phyloP scores from a whole-genome alignment of 2,113 vertebrate species.

The Cariama cristata region DNA sequence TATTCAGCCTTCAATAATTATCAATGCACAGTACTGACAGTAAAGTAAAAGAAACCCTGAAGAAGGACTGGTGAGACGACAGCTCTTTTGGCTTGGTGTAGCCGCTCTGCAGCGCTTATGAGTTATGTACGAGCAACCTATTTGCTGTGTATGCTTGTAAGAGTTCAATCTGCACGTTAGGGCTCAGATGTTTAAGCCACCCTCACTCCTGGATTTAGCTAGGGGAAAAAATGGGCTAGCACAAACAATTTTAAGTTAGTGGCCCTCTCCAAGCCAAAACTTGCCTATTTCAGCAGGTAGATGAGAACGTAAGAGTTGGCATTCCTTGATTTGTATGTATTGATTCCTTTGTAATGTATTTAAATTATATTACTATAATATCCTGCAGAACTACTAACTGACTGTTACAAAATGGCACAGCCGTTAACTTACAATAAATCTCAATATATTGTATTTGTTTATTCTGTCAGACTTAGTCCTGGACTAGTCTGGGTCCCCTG shows the following conservation, averaged over 20 bases:
- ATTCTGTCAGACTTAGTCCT: neutral
- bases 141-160: neutral
- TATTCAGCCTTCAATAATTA: neutral
- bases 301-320: neutral
- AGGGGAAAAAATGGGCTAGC: fast-evolving
- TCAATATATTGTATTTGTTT: neutral
- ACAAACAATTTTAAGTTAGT: neutral
- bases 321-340: neutral
- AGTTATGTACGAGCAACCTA: too few relatives aligned
- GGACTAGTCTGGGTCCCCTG: too few relatives aligned
- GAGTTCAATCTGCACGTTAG: neutral
- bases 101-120: too few relatives aligned
- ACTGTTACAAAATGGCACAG: neutral
- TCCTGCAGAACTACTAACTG: neutral
- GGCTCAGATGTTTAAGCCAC: neutral
- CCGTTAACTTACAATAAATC: neutral
- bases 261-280: neutral
- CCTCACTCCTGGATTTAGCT: neutral
- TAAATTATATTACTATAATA: neutral
- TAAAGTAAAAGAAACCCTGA: neutral
- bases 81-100: neutral
- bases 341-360: neutral
- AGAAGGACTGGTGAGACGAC: neutral
- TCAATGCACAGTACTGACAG: neutral
- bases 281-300: neutral